A percentile compares a stretch with the other conserved stretches of the same genome.
Conservation (phyloP, 2,888 invertebrate genomes). For the Leptopilina drosophilae region DNA sequence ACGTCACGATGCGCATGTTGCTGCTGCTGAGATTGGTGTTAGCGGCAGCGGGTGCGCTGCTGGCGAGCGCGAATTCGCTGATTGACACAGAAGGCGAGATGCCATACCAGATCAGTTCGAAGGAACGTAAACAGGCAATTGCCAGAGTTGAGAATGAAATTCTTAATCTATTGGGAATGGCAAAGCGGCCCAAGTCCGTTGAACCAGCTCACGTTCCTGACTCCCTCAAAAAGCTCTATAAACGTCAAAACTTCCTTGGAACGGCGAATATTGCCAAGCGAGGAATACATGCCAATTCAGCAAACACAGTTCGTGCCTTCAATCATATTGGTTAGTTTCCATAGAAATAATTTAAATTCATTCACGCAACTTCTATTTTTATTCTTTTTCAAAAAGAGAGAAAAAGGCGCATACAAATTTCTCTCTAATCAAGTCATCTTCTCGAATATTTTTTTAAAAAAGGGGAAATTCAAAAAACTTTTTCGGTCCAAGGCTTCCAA, state of each 20-base stretch:
- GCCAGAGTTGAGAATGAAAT: conserved; percentile 80
- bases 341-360: not conserved
- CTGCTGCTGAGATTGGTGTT: conserved; percentile 75
- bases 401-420: no score
- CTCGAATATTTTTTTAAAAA: no score
- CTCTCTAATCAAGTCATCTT: no score
- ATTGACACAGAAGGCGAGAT: conserved; percentile 60
- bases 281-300: conserved; percentile 84
- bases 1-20: conserved; percentile 76
- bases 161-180: conserved; percentile 82
- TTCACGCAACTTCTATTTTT: no score
- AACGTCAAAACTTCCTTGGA: conserved; percentile 82
- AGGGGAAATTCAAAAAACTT: no score
- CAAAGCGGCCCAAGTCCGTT: conserved; percentile 79
- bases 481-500: no score
- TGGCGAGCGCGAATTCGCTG: conserved; percentile 76
- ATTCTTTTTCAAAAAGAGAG: no score
- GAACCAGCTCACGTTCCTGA: conserved; percentile 83
- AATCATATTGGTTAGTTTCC: conserved; percentile 84
- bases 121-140: conserved; percentile 73
- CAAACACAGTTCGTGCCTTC: conserved; percentile 92
- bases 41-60: conserved; percentile 74
- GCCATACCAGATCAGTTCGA: conserved; percentile 38
- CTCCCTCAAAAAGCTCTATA: conserved; percentile 89
- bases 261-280: conserved; percentile 83